A percentile compares a stretch with the other conserved stretches of the same genome.
Conservation (phyloP, 23 tunicate genomes). For the Trididemnum nubilum region DNA sequence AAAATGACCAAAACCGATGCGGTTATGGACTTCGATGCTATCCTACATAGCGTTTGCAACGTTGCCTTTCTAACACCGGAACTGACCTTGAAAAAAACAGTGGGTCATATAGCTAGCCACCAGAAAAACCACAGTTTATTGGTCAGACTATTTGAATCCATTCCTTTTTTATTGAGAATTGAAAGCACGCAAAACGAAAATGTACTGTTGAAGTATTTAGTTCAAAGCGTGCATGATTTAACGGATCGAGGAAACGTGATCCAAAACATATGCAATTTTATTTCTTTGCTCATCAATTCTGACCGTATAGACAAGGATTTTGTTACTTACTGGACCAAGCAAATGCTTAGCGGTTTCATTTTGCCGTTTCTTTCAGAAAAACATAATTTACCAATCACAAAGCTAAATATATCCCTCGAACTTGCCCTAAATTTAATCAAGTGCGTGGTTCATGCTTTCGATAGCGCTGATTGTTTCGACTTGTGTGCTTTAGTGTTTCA, state of each 20-base stretch:
- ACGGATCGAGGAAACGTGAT: not conserved
- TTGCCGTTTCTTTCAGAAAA: not conserved
- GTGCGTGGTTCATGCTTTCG: not conserved
- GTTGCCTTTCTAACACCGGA: conserved; percentile 28
- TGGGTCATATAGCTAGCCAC: conserved; percentile 29
- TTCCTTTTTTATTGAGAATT: not conserved
- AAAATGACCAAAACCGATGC: not conserved
- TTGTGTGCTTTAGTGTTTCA: not conserved
- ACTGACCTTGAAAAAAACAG: conserved; percentile 31
- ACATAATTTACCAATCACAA: not conserved
- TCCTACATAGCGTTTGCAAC: conserved; percentile 19
- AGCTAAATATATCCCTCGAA: not conserved
- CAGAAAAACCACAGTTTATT: conserved; percentile 35
- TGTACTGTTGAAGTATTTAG: not conserved
- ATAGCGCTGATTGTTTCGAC: not conserved
- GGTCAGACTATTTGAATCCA: not conserved
- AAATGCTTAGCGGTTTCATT: not conserved
- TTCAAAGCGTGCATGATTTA: not conserved
- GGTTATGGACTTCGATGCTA: not conserved
- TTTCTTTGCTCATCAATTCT: not conserved
- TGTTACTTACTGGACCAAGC: not conserved
- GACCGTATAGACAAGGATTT: not conserved
- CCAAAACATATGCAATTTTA: conserved; percentile 4
- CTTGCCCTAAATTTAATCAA: conserved; percentile 3
- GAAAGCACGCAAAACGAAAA: not conserved